Conservation (phyloP, 2,113 vertebrate species). For the Rana temporaria region DNA sequence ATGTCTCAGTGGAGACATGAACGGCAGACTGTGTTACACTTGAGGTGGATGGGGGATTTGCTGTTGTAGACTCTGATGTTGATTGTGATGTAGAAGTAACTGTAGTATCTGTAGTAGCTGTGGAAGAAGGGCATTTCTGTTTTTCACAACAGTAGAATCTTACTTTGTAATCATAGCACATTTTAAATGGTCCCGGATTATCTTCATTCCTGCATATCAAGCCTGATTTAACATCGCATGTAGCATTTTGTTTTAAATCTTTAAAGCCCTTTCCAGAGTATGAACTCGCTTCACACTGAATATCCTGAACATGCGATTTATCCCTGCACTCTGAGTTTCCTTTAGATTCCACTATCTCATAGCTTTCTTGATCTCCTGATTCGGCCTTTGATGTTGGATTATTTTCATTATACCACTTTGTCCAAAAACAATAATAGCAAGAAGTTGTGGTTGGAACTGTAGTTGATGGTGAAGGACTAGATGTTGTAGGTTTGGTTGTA, state of each 20-base stretch:
- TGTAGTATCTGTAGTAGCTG: no score
- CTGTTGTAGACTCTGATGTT: background rate
- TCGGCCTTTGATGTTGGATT: background rate
- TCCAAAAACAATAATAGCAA: background rate
- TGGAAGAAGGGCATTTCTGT: background rate
- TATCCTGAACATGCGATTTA: background rate
- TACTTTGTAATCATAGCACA: conserved; percentile 8
- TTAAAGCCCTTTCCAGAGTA: background rate
- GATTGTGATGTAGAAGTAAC: background rate
- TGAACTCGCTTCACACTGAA: background rate
- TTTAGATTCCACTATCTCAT: background rate
- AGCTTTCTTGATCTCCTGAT: background rate
- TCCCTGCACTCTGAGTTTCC: background rate
- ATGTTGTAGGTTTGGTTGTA: background rate
- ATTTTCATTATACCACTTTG: background rate
- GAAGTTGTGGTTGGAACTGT: background rate
- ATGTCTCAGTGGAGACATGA: no score
- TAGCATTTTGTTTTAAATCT: background rate
- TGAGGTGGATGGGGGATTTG: no score
- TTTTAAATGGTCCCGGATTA: background rate
- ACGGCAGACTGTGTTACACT: no score
- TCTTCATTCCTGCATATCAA: background rate
- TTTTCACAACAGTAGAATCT: background rate
- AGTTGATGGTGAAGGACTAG: background rate
- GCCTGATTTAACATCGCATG: background rate